These are phyloP conservation scores for Acronicta aceris DNA, from an alignment of 2,888 invertebrate species.

Conservation along the genomic window DNA sequence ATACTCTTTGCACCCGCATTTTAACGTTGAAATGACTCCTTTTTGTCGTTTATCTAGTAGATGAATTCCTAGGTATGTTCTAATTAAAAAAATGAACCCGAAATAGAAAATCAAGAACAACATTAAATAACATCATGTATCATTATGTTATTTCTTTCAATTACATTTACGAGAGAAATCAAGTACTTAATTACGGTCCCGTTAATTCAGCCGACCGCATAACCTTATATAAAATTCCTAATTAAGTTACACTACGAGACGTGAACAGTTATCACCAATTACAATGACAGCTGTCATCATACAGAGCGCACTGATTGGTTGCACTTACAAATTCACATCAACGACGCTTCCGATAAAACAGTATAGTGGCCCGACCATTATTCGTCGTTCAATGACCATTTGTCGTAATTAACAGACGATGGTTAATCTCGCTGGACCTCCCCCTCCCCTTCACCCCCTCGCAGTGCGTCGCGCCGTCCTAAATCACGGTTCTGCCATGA, in stretches of 20 bases:
- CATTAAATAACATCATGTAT: no score
- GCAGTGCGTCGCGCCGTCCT: slow-evolving; percentile 79
- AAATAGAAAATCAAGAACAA: no score
- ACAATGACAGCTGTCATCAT: slow-evolving; percentile 40
- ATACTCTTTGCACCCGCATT: no score
- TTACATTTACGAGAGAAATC: slow-evolving; percentile 2
- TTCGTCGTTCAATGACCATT: slow-evolving; percentile 77
- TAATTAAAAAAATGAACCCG: no score
- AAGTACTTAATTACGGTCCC: background rate
- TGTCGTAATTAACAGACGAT: slow-evolving; percentile 83
- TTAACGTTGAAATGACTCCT: no score
- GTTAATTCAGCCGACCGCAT: background rate
- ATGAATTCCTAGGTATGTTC: no score
- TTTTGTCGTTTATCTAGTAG: no score
- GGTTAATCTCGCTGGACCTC: slow-evolving; percentile 75
- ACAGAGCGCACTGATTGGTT: slow-evolving; percentile 35
- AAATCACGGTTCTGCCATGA: slow-evolving; percentile 76
- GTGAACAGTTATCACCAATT: slow-evolving; percentile 32
- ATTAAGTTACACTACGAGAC: slow-evolving; percentile 24
- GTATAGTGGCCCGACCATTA: slow-evolving; percentile 60
- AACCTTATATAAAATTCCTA: slow-evolving; percentile 10
- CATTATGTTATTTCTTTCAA: no score
- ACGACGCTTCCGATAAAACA: slow-evolving; percentile 36
- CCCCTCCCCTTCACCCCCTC: slow-evolving; percentile 23
- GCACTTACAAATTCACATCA: slow-evolving; percentile 23